These are phyloP conservation scores for Trichonephila clavipes DNA, from an alignment of 1,140 invertebrate genomes.

Conservation along the genomic window DNA sequence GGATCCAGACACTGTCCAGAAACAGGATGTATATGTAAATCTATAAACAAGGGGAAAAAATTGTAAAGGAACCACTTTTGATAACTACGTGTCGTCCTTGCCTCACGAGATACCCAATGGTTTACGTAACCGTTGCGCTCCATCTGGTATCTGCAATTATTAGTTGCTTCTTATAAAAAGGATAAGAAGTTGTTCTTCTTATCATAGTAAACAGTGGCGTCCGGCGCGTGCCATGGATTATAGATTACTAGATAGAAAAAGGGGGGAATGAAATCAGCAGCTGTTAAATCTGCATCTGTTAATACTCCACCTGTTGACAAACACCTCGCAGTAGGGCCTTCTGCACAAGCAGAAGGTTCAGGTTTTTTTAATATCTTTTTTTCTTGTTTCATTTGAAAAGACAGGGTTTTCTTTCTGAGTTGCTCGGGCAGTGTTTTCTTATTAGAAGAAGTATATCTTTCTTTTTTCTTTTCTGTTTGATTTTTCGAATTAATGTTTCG, in stretches of 20 bases:
- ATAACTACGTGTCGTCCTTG: slow-evolving; percentile 13
- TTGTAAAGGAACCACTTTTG: slow-evolving; percentile 61
- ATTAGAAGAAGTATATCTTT: not conserved
- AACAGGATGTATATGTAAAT: slow-evolving; percentile 64
- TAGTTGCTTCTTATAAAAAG: slow-evolving; percentile 35
- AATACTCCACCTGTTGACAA: slow-evolving; percentile 72
- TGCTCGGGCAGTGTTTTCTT: not conserved
- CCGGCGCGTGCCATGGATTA: slow-evolving; percentile 57
- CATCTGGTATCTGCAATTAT: slow-evolving; percentile 48
- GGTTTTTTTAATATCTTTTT: not conserved
- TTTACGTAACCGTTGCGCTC: slow-evolving; percentile 29
- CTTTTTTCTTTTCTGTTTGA: slow-evolving; percentile 1
- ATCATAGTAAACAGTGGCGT: slow-evolving; percentile 49
- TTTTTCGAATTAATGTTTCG: slow-evolving; percentile 31
- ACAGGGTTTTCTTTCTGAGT: not conserved
- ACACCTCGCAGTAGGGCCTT: slow-evolving; percentile 70
- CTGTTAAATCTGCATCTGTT: slow-evolving; percentile 69
- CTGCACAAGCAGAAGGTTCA: slow-evolving; percentile 32
- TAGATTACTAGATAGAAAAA: slow-evolving; percentile 15
- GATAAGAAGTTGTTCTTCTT: slow-evolving; percentile 57
- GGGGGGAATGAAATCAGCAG: slow-evolving; percentile 30
- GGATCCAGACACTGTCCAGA: slow-evolving; percentile 35
- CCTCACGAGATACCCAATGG: not conserved
- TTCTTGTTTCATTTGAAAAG: not conserved
- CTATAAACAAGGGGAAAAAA: slow-evolving; percentile 6